Evolutionary conservation across 2,797 vertebrate species (phyloP).

Genomic region (Hirundo rustica): DNA sequence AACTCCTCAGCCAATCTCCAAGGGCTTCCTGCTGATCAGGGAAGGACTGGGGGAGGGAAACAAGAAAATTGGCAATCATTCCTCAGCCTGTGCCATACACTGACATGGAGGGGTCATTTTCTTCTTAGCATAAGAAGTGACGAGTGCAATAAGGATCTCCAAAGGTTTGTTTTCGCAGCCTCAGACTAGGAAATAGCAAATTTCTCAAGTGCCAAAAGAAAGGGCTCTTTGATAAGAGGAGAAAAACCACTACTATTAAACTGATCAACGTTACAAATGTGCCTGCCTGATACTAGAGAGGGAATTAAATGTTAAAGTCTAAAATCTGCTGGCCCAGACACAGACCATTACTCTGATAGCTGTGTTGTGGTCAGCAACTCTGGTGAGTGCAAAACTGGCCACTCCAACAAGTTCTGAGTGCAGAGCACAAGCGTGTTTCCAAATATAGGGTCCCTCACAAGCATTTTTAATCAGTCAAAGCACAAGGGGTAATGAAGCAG

Average conservation of each 20-base stretch:
- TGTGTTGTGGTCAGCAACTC: background rate
- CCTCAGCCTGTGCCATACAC: background rate
- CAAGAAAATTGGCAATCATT: background rate
- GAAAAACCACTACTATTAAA: background rate
- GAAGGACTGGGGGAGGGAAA: background rate
- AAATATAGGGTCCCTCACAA: background rate
- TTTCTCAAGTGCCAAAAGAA: constrained; percentile 3
- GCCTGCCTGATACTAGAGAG: background rate
- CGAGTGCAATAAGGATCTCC: background rate
- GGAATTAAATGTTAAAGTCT: background rate
- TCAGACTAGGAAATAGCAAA: background rate
- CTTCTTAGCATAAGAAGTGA: background rate
- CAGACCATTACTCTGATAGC: background rate
- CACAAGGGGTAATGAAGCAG: background rate
- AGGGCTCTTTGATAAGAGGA: background rate
- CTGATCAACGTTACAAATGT: background rate
- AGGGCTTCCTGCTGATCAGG: background rate
- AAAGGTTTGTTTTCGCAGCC: background rate
- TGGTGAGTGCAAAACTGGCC: background rate
- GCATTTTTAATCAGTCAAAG: background rate
- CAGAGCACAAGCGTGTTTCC: background rate
- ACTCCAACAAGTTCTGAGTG: background rate
- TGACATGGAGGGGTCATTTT: background rate
- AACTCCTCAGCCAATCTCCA: background rate
- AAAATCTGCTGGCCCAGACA: background rate